Base-by-base conservation (phyloP, 1,140 invertebrate genomes). In the Brachystomella parvula region DNA sequence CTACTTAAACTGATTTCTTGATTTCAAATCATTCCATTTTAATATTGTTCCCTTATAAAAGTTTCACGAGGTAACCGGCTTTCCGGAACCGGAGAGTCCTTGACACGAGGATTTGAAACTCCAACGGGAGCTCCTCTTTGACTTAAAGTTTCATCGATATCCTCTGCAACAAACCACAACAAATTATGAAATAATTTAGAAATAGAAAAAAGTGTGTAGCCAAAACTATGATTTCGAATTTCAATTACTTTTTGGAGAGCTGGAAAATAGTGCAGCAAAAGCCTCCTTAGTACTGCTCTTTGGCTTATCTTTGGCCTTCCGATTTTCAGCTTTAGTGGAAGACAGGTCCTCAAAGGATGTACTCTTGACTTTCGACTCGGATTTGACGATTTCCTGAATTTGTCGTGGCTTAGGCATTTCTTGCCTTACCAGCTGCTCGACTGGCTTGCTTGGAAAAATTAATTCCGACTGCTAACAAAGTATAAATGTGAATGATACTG, bases 1-100 rank as follows among this genome's bases (percentile, higher is more conserved):
- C 35, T 39, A 39, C 6, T 39, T 9, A 39, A 39, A 39, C 35
- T 39, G 6, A 39, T 6, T 39, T 9, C 35, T 39, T 39, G 6
- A 39, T 19, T n/a, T n/a, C n/a, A n/a, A n/a, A n/a, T n/a, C n/a
- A n/a, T n/a, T n/a, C n/a, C n/a, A n/a, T n/a, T n/a, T n/a, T n/a
- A n/a, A n/a, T n/a, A n/a, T n/a, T n/a, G n/a, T n/a, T n/a, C n/a
- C n/a, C n/a, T n/a, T n/a, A n/a, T n/a, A n/a, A n/a, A n/a, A n/a
- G 89, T 77, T 73, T 89, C 87, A 67, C 85, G 69, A 2, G 75
- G 71, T 2, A 75, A 84, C 0, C 65, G 35, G 26, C 35, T 66
- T 35, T 69, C 67, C 28, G 58, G 53, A 6, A 56, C 12, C 9
- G 65, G 44, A 21, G 57, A 63, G 3, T 64, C 61, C 31, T 47